These are phyloP conservation scores for Polydrusus tereticollis DNA, from an alignment of 2,888 invertebrate species.

Conservation along the genomic window DNA sequence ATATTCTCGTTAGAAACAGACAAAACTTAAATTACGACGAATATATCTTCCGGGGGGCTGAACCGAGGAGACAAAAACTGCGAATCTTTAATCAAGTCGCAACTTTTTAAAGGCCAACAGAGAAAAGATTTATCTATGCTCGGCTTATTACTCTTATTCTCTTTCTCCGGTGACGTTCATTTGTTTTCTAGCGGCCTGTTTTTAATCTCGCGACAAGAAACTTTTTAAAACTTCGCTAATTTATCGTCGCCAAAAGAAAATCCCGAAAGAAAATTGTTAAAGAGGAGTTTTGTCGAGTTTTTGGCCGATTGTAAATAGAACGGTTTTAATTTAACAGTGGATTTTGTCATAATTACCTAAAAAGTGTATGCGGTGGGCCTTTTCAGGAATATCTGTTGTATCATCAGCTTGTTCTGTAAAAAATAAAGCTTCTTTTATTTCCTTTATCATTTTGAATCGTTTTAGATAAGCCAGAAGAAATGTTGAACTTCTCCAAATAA, in stretches of 20 bases:
- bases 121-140: slow-evolving; percentile 65
- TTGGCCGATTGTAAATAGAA: slow-evolving; percentile 39
- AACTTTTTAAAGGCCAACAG: slow-evolving; percentile 55
- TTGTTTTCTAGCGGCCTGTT: slow-evolving; percentile 67
- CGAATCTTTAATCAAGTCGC: slow-evolving; percentile 58
- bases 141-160: slow-evolving; percentile 66
- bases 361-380: too few species aligned
- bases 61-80: slow-evolving; percentile 56
- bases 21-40: slow-evolving; percentile 43
- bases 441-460: too few species aligned
- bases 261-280: slow-evolving; percentile 34
- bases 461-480: too few species aligned
- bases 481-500: too few species aligned
- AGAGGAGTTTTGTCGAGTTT: slow-evolving; percentile 20
- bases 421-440: too few species aligned
- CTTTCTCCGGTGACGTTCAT: slow-evolving; percentile 65
- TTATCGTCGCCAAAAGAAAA: slow-evolving; percentile 57
- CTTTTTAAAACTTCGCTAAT: slow-evolving; percentile 66
- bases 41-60: slow-evolving; percentile 41
- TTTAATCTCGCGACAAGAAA: slow-evolving; percentile 66
- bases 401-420: too few species aligned
- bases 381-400: too few species aligned
- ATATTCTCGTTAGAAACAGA: slow-evolving; percentile 34
- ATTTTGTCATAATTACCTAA: neutral
- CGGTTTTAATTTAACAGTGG: slow-evolving; percentile 34